Evolutionary conservation across 2,888 invertebrate genomes (phyloP), one percentile per base, ranked within the genome.

Genomic region (Cinara cedri): DNA sequence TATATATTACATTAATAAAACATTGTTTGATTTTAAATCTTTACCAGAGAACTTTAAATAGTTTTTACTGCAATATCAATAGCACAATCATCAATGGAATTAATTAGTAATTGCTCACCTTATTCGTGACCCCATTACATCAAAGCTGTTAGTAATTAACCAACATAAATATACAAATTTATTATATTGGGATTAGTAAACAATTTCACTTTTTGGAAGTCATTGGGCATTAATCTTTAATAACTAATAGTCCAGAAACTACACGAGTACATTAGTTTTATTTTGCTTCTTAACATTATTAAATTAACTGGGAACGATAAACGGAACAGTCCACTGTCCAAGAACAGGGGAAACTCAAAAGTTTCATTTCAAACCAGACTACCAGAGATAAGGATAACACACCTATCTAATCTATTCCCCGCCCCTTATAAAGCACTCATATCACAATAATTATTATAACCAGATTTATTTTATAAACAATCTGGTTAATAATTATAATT

Each of bases 41-140:
- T 13, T 11, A 63, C 51, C n/a, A n/a, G 11, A 51, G 10, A 49
- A 6, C 11, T 19, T 49, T 71, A 49, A 80, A n/a, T 0, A 1
- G 11, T 49, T 34, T 68, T 26, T 21, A 60, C 6, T 4, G 6
- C 3, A 34, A 4, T 24, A 70, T 62, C 51, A 62, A 63, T 54
- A 34, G 19, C 44, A 63, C 16, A 21, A 11, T 34, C 51, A 74
- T 62, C 51, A 74, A 49, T 34, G 26, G 0, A 60, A 42, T 65
- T 6, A 9, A 75, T 54, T 34, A n/a, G 19, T 16, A 65, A 24
- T 19, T 21, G 34, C 70, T 78, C 60, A 78, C 78, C 51, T 70
- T 78, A 78, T 78, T 60, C 78, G 78, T 60, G 78, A 78, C 78
- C 78, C 78, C 78, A 78, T 78, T 78, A 68, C 78, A 78, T 78